Percentiles rank a stretch among this genome's conserved stretches.
These are phyloP conservation scores for Adelphocoris suturalis DNA, from an alignment of 2,888 invertebrate species.

Conservation along the genomic window DNA sequence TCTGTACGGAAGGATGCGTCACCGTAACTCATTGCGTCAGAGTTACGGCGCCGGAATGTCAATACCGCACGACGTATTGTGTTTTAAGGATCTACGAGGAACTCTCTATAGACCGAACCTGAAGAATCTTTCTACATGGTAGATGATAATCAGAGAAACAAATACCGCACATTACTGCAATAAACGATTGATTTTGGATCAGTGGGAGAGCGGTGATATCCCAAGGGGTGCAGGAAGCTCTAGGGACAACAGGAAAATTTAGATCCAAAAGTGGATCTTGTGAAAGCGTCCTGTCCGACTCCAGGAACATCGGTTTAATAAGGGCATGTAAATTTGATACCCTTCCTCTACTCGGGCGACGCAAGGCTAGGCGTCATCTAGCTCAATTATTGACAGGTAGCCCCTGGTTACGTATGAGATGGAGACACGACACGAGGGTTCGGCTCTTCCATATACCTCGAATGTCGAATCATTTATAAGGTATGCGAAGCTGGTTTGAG, in stretches of 20 bases:
- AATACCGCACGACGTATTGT: no score
- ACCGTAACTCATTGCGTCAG: no score
- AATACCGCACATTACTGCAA: no score
- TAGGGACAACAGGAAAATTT: neutral
- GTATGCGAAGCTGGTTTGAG: slow-evolving; percentile 63
- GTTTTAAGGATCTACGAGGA: no score
- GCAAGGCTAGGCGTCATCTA: slow-evolving; percentile 51
- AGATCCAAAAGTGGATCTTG: slow-evolving; percentile 36
- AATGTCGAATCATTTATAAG: slow-evolving; percentile 71
- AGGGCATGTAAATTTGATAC: slow-evolving; percentile 46
- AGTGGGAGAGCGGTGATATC: no score
- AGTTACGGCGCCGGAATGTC: no score
- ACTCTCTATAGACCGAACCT: no score
- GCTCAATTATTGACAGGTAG: slow-evolving; percentile 64
- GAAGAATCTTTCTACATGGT: no score
- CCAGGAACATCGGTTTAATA: slow-evolving; percentile 8
- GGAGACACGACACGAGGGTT: slow-evolving; percentile 50
- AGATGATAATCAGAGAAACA: no score
- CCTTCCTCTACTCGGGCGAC: slow-evolving; percentile 8
- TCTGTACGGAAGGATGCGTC: no score
- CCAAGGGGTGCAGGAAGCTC: neutral
- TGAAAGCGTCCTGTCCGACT: neutral
- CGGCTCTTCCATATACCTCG: slow-evolving; percentile 61
- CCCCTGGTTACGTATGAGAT: slow-evolving; percentile 64
- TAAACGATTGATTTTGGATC: no score